Base-by-base conservation (phyloP, 2,888 invertebrate genomes). In the Piscicola geometra region DNA sequence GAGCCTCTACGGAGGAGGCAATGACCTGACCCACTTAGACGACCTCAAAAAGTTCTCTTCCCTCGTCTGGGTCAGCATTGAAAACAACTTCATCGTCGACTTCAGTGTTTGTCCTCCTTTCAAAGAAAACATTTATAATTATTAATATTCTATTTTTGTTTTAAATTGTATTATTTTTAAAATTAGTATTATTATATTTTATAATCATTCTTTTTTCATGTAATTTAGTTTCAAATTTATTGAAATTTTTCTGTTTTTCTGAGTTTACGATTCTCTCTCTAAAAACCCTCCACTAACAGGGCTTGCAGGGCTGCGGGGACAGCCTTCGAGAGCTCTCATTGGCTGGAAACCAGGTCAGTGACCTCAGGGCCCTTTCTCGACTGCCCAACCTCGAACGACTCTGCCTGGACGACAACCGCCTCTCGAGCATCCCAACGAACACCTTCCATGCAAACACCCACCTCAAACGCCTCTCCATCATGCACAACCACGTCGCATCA, bases 241-340 rank as follows among this genome's bases (percentile, higher is more conserved):
- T n/a, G n/a, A n/a, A n/a, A n/a, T n/a, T n/a, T n/a, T n/a, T n/a
- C n/a, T n/a, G n/a, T n/a, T n/a, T n/a, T n/a, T n/a, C n/a, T n/a
- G n/a, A n/a, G n/a, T n/a, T n/a, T n/a, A n/a, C n/a, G n/a, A n/a
- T n/a, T n/a, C n/a, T n/a, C n/a, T n/a, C n/a, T n/a, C n/a, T n/a
- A n/a, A n/a, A n/a, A 41, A 41, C 5, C 41, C 41, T 5, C 5
- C 41, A 41, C 9, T 30, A 76, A 25, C 77, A 85, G 85, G 85
- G 85, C 21, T 79, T 86, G 30, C 84, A 85, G 12, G 78, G 78
- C 70, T 84, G 84, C 79, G 47, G 64, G 1, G 25, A 75, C 1
- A 82, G 81, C 50, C 80, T 86, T 47, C 82, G 84, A 76, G 86
- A 86, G 77, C 81, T 86, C 2, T 84, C 83, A 12, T 78, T 85